Evolutionary conservation across 1,140 invertebrate genomes (phyloP).

Genomic region (Acromyrmex heyeri): DNA sequence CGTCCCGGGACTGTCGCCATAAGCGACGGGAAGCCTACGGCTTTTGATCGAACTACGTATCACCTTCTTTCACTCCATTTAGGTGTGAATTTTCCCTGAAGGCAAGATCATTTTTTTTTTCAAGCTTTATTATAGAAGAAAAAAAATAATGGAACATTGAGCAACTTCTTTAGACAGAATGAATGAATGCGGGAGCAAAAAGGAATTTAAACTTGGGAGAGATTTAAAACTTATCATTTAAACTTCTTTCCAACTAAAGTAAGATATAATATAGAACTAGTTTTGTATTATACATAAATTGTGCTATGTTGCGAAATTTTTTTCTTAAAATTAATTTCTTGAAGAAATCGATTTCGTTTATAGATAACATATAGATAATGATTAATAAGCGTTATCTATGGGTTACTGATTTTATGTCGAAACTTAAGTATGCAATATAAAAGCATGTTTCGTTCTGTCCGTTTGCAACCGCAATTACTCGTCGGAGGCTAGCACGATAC

Average conservation of each 20-base stretch:
- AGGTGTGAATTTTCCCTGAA: background rate
- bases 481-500: background rate
- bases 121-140: background rate
- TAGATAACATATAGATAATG: background rate
- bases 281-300: slow-evolving; percentile 2
- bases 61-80: slow-evolving; percentile 25
- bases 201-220: background rate
- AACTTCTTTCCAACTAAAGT: slow-evolving; percentile 4
- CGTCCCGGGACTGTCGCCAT: background rate
- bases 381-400: background rate
- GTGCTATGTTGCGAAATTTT: background rate
- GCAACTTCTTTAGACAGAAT: background rate
- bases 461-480: slow-evolving; percentile 48
- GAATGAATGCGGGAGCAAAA: background rate
- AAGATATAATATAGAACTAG: background rate
- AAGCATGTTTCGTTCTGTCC: background rate
- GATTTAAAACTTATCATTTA: slow-evolving; percentile 2
- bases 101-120: background rate
- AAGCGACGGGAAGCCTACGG: slow-evolving; percentile 17
- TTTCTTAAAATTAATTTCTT: background rate
- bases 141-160: background rate
- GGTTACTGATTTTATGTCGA: background rate
- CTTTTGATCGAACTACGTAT: background rate
- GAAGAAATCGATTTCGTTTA: background rate
- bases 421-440: background rate